Percentiles rank a stretch among this genome's conserved stretches.
Conservation (phyloP, 2,113 vertebrate genomes). For the Oreochromis tanganicae region DNA sequence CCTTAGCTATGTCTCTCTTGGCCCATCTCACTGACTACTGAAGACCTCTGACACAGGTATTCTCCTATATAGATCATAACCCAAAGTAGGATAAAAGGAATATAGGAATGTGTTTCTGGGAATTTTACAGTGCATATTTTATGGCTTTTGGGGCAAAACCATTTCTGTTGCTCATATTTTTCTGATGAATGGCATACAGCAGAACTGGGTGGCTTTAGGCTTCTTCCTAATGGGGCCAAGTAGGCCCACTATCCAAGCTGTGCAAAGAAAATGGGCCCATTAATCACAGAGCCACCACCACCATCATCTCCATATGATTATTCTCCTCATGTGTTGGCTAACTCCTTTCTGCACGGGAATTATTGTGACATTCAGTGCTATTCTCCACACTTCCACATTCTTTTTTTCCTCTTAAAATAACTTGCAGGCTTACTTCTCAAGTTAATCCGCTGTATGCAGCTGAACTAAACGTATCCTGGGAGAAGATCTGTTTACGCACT, state of each 20-base stretch:
- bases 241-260: slow-evolving; percentile 62
- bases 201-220: slow-evolving; percentile 54
- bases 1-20: background rate
- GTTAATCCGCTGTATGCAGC: slow-evolving; percentile 44
- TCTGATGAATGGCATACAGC: slow-evolving; percentile 56
- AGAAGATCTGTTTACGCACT: slow-evolving; percentile 34
- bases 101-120: background rate
- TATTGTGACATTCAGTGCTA: slow-evolving; percentile 37
- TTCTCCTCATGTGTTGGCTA: slow-evolving; percentile 44
- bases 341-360: slow-evolving; percentile 41
- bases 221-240: slow-evolving; percentile 67
- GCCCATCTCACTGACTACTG: background rate
- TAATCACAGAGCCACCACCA: slow-evolving; percentile 62
- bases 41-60: background rate
- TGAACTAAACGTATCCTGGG: slow-evolving; percentile 44
- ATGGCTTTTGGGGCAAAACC: background rate
- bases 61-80: background rate
- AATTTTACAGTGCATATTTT: background rate
- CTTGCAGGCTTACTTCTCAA: slow-evolving; percentile 45
- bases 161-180: slow-evolving; percentile 37
- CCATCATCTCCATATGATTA: slow-evolving; percentile 70
- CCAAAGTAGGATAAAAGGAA: background rate
- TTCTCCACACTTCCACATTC: slow-evolving; percentile 7
- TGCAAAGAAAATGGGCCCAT: slow-evolving; percentile 64
- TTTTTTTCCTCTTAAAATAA: slow-evolving; percentile 10